Base-by-base conservation (phyloP, 2,888 invertebrate genomes). In the Dione juno region DNA sequence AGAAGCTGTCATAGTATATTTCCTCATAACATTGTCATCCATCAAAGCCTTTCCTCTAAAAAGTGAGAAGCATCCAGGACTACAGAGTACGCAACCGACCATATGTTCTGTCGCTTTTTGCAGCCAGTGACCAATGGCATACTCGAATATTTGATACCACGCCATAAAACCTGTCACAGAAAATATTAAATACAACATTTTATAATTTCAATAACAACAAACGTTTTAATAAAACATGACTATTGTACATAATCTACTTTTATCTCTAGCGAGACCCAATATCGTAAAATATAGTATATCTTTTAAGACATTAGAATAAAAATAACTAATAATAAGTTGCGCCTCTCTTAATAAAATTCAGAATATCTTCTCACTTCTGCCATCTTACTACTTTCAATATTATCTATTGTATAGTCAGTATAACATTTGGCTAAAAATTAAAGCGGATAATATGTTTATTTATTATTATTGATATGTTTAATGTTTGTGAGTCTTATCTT, bases 61-160 rank as follows among this genome's bases (percentile, higher is more conserved):
- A 45, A 98, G 92, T 0, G 98, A 98, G 89, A 98, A 98, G 87
- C 98, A 98, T 5, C 98, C 98, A 8, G 98, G 98, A 84, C 97
- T 97, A 85, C 98, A 98, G 21, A 98, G 95, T 3, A 98, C 98
- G 85, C 97, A 97, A 13, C 97, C 97, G 77, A 97, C 96, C 82
- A 97, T 96, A 86, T 98, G 97, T 84, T 98, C 98, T 0, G 98
- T 97, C 10, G 98, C 96, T 87, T 98, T 98, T 87, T 98, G 98
- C 78, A 98, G 94, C 98, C 98, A 98, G 93, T 98, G 98, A 6
- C 98, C 97, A 74, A 98, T 96, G 0, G 98, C 97, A 82, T 98
- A 98, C 84, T 98, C 98, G 82, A 98, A 98, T 84, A 95, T 95
- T 88, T 97, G 97, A 81, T 97, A 97, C 97, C 97, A 97, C 5